phyloP scores from a whole-genome alignment of 2,113 vertebrate species.

The Neogobius melanostomus region DNA sequence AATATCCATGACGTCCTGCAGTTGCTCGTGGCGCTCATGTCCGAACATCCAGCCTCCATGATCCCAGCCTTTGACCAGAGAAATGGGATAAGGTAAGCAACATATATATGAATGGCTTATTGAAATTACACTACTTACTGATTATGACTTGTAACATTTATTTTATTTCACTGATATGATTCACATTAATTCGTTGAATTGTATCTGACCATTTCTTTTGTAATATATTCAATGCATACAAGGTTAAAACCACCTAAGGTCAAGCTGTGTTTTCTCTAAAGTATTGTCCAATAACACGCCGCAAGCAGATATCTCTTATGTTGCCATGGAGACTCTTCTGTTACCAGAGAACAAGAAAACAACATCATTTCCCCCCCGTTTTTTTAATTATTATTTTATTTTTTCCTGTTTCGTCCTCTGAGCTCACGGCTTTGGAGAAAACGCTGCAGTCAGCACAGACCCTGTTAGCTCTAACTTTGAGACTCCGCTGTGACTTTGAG shows the following conservation, averaged over 20 bases:
- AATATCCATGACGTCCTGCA: conserved; percentile 99
- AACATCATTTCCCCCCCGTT: not conserved
- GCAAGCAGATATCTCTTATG: conserved; percentile 24
- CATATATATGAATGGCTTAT: not conserved
- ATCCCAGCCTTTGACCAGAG: conserved; percentile 99
- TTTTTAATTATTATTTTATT: not conserved
- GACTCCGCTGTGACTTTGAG: conserved; percentile 20
- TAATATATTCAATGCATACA: not conserved
- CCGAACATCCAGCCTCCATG: conserved; percentile 98
- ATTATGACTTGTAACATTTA: too few relatives aligned
- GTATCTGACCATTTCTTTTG: too few relatives aligned
- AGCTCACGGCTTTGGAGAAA: conserved; percentile 24
- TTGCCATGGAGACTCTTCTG: conserved; percentile 39
- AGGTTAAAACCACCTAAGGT: not conserved
- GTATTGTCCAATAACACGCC: conserved; percentile 15
- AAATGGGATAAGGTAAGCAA: conserved; percentile 93
- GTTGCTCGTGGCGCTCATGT: conserved; percentile 96
- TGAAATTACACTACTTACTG: not conserved
- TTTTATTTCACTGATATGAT: too few relatives aligned
- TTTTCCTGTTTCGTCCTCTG: conserved; percentile 13
- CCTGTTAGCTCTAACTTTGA: conserved; percentile 21
- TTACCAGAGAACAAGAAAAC: conserved; percentile 32
- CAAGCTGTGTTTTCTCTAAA: conserved; percentile 14
- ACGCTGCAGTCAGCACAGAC: conserved; percentile 15
- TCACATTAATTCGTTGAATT: too few relatives aligned